Evolutionary conservation across 23 tunicate species (phyloP).

Genomic region (Aplidium turbinatum): DNA sequence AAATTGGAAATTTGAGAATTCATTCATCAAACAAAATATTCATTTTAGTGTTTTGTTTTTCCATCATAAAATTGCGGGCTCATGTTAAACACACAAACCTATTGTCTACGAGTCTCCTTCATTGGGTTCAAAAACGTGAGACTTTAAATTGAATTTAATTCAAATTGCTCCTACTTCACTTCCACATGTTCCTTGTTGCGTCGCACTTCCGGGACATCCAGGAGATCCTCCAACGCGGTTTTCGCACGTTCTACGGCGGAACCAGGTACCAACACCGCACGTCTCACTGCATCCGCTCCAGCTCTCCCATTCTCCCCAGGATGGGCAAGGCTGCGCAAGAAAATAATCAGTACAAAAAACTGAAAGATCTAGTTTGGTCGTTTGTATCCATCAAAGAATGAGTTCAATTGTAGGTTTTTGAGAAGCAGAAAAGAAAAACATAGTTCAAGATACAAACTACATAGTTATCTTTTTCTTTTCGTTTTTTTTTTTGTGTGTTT

Average conservation of each 20-base stretch:
- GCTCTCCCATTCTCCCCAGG: slow-evolving; percentile 55
- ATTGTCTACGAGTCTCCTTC: background rate
- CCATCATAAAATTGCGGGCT: background rate
- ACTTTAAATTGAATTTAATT: background rate
- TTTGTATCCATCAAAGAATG: too few relatives aligned
- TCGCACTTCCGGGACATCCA: slow-evolving; percentile 43
- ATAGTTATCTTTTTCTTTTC: too few relatives aligned
- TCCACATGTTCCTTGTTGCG: slow-evolving; percentile 12
- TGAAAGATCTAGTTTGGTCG: too few relatives aligned
- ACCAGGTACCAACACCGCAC: slow-evolving; percentile 50
- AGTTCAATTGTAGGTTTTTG: background rate
- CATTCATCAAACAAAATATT: too few relatives aligned
- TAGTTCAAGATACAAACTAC: background rate
- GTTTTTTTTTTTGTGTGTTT: too few relatives aligned
- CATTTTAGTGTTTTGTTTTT: too few relatives aligned
- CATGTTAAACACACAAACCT: background rate
- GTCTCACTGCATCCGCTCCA: slow-evolving; percentile 49
- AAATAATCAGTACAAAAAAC: too few relatives aligned
- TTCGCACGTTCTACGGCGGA: slow-evolving; percentile 35
- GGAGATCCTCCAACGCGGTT: slow-evolving; percentile 34
- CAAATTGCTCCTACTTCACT: slow-evolving; percentile 29
- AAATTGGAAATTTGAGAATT: too few relatives aligned
- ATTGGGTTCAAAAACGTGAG: background rate
- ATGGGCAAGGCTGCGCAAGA: slow-evolving; percentile 45
- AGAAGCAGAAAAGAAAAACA: background rate